A percentile compares a stretch with the other conserved stretches of the same genome.
Evolutionary conservation across 1,140 invertebrate species (phyloP).

Genomic region (Mylabris phalerata): DNA sequence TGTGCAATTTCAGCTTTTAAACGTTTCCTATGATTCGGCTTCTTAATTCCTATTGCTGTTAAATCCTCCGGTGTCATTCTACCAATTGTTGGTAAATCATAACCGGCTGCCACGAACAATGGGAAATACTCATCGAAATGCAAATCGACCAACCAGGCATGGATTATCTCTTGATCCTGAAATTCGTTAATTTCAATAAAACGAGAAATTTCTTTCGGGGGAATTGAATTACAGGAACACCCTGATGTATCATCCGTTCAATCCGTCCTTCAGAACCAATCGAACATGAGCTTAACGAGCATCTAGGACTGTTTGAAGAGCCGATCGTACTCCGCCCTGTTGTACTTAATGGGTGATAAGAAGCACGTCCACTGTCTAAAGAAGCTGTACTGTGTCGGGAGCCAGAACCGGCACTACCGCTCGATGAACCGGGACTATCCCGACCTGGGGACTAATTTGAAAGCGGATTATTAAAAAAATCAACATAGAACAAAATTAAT

Average conservation of each 20-base stretch:
- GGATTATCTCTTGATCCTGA: conserved; percentile 86
- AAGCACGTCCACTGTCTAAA: conserved; percentile 85
- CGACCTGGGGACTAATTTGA: conserved; percentile 71
- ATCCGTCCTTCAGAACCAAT: conserved; percentile 64
- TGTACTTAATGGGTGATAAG: conserved; percentile 53
- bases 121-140: conserved; percentile 95
- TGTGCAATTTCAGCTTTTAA: conserved; percentile 94
- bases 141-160: conserved; percentile 89
- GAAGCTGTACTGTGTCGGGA: conserved; percentile 87
- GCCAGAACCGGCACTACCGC: conserved; percentile 66
- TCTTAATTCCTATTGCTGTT: conserved; percentile 85
- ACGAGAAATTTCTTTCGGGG: background rate
- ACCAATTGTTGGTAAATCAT: conserved; percentile 95
- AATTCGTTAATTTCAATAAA: conserved; percentile 14
- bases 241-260: conserved; percentile 58
- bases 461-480: background rate
- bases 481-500: background rate
- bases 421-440: conserved; percentile 82
- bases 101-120: conserved; percentile 90
- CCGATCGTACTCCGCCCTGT: conserved; percentile 40
- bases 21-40: conserved; percentile 92
- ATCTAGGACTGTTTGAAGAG: conserved; percentile 45
- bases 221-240: conserved; percentile 46
- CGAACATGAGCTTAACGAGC: conserved; percentile 64
- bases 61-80: conserved; percentile 96